Base-by-base conservation (phyloP, 2,888 invertebrate species). In the Isotomurus palustris region DNA sequence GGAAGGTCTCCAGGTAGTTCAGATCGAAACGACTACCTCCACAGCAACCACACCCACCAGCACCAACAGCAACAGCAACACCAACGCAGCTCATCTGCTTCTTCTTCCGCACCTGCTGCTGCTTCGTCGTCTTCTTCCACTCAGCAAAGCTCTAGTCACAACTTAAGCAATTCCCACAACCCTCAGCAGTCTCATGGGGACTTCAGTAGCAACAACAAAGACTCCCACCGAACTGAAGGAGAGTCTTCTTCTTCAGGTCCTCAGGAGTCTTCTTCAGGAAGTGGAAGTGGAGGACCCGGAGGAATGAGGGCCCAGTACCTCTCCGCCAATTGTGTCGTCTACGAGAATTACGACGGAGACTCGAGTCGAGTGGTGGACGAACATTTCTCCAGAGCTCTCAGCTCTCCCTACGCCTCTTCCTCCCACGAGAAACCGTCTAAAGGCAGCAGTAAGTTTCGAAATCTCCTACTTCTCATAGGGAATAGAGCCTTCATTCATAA, bases 301-400 rank as follows among this genome's bases (percentile, higher is more conserved):
- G 54, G 51, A 41, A 44, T 49, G 3, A 44, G 64, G 29, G 91
- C 92, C 69, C 91, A 93, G 77, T 94, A 94, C 81, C 84, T 95
- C 73, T 90, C 88, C 72, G 91, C 93, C 72, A 93, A 93, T 82
- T 95, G 94, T 81, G 91, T 94, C 67, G 88, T 91, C 73, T 90
- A 93, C 79, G 92, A 92, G 72, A 91, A 93, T 80, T 94, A 93
- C 79, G 85, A 88, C 71, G 94, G 93, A 50, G 94, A 94, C 78
- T 90, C 91, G 58, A 88, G 91, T 64, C 83, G 88, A 69, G 91
- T 91, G 72, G 94, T 95, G 61, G 94, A 95, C 78, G 93, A 94
- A 76, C 95, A 95, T 80, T 94, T 95, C 79, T 84, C 89, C 67
- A 81, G 92, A 70, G 92, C 95, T 40, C 83, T 94, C 71, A 69